phyloP scores from a whole-genome alignment of 2,797 vertebrate genomes.

The Crenuchus spilurus region DNA sequence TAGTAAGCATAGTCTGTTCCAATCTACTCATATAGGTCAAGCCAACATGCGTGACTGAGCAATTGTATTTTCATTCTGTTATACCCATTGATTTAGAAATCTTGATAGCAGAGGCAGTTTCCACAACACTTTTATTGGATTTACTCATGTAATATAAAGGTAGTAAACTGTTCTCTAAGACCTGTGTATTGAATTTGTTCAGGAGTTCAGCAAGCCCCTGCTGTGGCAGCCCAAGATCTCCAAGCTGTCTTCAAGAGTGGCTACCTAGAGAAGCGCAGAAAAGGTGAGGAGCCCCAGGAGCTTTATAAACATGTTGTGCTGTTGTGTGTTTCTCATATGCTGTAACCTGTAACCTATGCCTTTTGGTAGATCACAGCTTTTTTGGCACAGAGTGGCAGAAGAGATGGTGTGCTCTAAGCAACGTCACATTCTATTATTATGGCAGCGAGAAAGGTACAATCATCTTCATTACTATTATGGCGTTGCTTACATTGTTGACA shows the following conservation, averaged over 20 bases:
- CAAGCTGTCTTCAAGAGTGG: conserved; percentile 86
- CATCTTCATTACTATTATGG: too few relatives aligned
- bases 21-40: neutral
- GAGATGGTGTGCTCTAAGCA: conserved; percentile 93
- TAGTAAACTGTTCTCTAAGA: neutral
- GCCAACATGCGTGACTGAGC: conserved; percentile 9
- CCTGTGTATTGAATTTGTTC: conserved; percentile 38
- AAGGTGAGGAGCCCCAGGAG: conserved; percentile 77
- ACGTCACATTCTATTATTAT: conserved; percentile 91
- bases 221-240: conserved; percentile 91
- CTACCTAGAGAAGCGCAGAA: conserved; percentile 95
- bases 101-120: conserved; percentile 6
- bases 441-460: conserved; percentile 92
- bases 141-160: too few relatives aligned
- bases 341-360: neutral
- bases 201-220: conserved; percentile 83
- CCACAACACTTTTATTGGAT: neutral
- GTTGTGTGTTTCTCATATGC: neutral
- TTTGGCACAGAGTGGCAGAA: conserved; percentile 98
- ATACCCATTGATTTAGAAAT: conserved; percentile 19
- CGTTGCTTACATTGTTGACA: too few relatives aligned
- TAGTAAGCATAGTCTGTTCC: conserved; percentile 17
- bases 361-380: conserved; percentile 90
- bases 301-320: neutral
- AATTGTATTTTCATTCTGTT: conserved; percentile 24